Evolutionary conservation across 2,888 invertebrate species (phyloP), one percentile per base, ranked within the genome.

Genomic region (Blastobasis adustella): DNA sequence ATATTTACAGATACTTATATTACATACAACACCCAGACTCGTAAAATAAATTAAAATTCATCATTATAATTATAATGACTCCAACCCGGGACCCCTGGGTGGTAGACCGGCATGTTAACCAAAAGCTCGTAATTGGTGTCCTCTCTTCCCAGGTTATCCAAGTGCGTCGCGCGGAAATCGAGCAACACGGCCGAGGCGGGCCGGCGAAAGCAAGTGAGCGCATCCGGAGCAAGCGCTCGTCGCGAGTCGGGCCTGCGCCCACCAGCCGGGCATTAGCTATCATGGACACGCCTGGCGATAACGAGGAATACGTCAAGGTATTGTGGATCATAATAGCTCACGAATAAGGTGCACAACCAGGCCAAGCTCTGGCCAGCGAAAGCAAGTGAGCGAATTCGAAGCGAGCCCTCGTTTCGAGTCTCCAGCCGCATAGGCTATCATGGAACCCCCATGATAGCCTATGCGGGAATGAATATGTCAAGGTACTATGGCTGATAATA

Each of bases 391-490:
- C 86, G 94, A 4, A 92, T 94, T 38, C 90, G 93, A 65, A 92
- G 90, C 65, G 90, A 90, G 72, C 79, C 91, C 6, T 79, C 79
- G 0, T 80, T 84, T 0, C 73, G 85, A 2, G 79, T 79, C 2
- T 69, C 77, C 41, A 79, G 79, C 54, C 69, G 76, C 86, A 6
- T 67, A 87, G 5, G 87, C 87, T 6, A 80, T 87, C 55, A 86
- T 82, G 94, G 95, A 80, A 88, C 92, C 91, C 9, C 92, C 92
- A 8, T n/a, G n/a, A n/a, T n/a, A n/a, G n/a, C n/a, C n/a, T n/a
- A n/a, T n/a, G n/a, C n/a, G n/a, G n/a, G n/a, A n/a, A n/a, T n/a
- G n/a, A 23, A 23, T 23, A 23, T 23, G 85, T 90, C 42, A 85
- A 84, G 77, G 85, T 82, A 44, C 40, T 23, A 50, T 45, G 8